A percentile compares a stretch with the other conserved stretches of the same genome.
These are phyloP conservation scores for Trichomycterus rosablanca DNA, from an alignment of 2,113 vertebrate genomes.

Conservation along the genomic window DNA sequence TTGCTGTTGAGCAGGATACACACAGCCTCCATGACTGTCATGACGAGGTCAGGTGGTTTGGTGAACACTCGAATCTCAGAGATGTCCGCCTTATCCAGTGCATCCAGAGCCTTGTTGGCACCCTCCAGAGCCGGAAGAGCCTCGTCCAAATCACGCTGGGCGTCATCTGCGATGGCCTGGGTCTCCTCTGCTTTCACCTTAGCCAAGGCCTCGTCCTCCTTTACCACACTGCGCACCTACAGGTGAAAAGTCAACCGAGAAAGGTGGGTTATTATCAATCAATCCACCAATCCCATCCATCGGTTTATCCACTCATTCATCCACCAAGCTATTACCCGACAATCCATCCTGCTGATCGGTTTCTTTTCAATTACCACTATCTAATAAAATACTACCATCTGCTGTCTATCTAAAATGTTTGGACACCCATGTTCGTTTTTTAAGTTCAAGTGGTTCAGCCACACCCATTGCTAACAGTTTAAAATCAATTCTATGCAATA, in stretches of 20 bases:
- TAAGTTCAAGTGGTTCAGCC: no score
- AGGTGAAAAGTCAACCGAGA: background rate
- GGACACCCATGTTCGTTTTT: no score
- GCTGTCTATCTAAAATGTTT: no score
- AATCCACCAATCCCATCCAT: no score
- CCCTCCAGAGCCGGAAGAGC: conserved; percentile 74
- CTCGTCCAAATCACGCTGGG: conserved; percentile 77
- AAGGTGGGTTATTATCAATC: conserved; percentile 19
- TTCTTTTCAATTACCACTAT: no score
- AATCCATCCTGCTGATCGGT: no score
- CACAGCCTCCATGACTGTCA: conserved; percentile 81
- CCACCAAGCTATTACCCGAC: background rate
- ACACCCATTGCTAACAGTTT: no score
- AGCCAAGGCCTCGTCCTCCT: conserved; percentile 74
- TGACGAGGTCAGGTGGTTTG: conserved; percentile 78
- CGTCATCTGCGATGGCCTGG: conserved; percentile 77
- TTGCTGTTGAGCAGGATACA: conserved; percentile 77
- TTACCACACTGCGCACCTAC: conserved; percentile 72
- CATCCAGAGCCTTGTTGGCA: conserved; percentile 73
- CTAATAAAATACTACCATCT: no score
- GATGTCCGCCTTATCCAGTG: conserved; percentile 83
- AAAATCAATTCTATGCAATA: no score
- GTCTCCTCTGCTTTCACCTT: conserved; percentile 79
- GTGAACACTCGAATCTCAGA: conserved; percentile 82
- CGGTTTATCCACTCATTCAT: background rate